Evolutionary conservation across 2,888 invertebrate genomes (phyloP), one percentile per base, ranked within the genome.

Genomic region (Amphimallon solstitiale): DNA sequence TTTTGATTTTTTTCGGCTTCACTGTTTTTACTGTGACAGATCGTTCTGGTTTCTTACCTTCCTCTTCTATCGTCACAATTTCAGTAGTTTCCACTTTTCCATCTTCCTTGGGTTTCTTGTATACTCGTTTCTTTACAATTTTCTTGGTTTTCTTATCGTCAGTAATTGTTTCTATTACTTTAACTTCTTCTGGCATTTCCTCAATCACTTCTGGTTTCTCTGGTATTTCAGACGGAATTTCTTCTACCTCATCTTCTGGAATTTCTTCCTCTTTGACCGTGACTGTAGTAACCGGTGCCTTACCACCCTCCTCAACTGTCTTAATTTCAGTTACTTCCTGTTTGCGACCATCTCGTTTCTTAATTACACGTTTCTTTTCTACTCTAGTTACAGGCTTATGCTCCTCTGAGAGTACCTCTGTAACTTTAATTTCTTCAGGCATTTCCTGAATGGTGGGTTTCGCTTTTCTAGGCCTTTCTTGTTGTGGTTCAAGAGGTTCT

Each of bases 11-110:
- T 54, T 64, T 66, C 68, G 38, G 76, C 71, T 49, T 45, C 10
- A 48, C 34, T 14, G 63, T 63, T 73, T 72, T 68, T 46, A 70
- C 67, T 79, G 79, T 60, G 79, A 81, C 59, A 2, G 82, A 71
- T 61, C 81, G 76, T 74, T 83, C 73, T 71, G 85, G 78, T 78
- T 82, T 72, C 73, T 80, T 82, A 43, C 84, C 82, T 67, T 83
- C 83, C 71, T 82, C 83, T 70, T 83, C 81, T 51, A 80, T 75
- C 0, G 74, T 79, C 6, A 77, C 74, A 9, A 73, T 71, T 65
- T 73, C 69, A 6, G 71, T 72, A 1, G 51, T 71, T 68, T 73
- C 70, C 9, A 45, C 14, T 71, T 78, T 81, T 65, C 80, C 79
- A 9, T 62, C 61, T 62, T 73, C 65, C 7, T 68, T 65, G 43